Evolutionary conservation across 1,140 invertebrate species (phyloP), one percentile per base, ranked within the genome.

Genomic region (Drosophila ercepeae): DNA sequence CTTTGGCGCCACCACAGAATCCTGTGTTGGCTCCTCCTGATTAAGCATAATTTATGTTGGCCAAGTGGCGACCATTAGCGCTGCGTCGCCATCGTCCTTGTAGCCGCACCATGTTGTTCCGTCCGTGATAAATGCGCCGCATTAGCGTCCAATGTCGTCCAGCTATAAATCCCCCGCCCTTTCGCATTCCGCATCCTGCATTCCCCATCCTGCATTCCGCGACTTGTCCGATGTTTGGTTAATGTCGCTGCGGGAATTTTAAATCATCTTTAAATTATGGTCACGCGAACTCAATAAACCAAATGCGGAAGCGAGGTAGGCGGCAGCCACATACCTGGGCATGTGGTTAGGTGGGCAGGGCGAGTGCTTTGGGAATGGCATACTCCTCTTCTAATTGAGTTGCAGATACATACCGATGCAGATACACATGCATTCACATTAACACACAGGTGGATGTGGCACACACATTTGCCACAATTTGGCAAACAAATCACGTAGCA

Each of bases 231-330:
- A 71, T 60, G 58, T 86, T 84, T 84, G 67, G 76, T 81, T 84
- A 84, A 84, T 84, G 86, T 86, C 76, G 81, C 73, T 77, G 81
- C 81, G 81, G 81, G 81, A 81, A 84, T 86, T 86, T 86, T 73
- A 86, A 86, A 86, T 86, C 81, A 86, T 86, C 81, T 86, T 86
- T 86, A 86, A 86, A 86, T 86, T 88, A 88, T 76, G 81, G 81
- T 86, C 81, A 84, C 81, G 76, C 81, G 69, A 83, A 83, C 78
- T 83, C 78, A 83, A 83, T 83, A 83, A 83, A 83, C 70, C 74
- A 83, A 82, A 64, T 59, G 58, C 60, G 61, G 69, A 55, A 55
- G 41, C 5, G 21, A 14, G 5, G 27, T 13, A 13, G 36, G 9
- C n/a, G 25, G 7, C 8, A n/a, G 23, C n/a, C 27, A 32, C 14